Evolutionary conservation across 2,888 invertebrate species (phyloP), one percentile per base, ranked within the genome.

Genomic region (Xanthorhoe designata): DNA sequence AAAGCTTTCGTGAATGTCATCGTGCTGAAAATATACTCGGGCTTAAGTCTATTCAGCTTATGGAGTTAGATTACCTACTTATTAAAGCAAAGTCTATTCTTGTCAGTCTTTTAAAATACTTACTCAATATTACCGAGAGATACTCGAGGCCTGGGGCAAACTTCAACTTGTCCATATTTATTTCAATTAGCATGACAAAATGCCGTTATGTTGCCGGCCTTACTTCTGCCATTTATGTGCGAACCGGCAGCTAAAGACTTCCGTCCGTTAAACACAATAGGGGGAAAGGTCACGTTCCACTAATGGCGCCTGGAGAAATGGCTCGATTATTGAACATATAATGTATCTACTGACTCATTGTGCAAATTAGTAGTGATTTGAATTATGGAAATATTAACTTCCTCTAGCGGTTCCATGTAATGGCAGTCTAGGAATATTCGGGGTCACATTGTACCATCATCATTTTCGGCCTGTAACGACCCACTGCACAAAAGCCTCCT

Each of bases 261-360:
- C 73, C 72, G 73, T 66, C 69, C 68, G 60, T 47, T 52, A 59
- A 45, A 64, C 66, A 66, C 64, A 67, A 73, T 73, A 45, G 65
- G 55, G 64, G 55, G 61, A 66, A 69, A 63, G 65, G 72, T 72
- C 72, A 72, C 72, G 73, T 72, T 53, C 62, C 50, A 49, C 64
- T 64, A 57, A 67, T 69, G 67, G 66, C 57, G 42, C 63, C 29
- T 47, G 62, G 60, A 60, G 60, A 71, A 63, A 68, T 68, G 56
- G 45, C 61, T 42, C 53, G n/a, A 51, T 47, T 51, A 51, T 56
- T 52, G 24, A 24, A 55, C 55, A 24, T 24, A 24, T 24, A 62
- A 55, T 56, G 19, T 38, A 50, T 51, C 53, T 7, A 32, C 32
- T 62, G 54, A 61, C 32, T 63, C 60, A 66, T 45, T 52, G 59